Conservation (phyloP, 2,797 vertebrate genomes). For the Acanthurus tractus region DNA sequence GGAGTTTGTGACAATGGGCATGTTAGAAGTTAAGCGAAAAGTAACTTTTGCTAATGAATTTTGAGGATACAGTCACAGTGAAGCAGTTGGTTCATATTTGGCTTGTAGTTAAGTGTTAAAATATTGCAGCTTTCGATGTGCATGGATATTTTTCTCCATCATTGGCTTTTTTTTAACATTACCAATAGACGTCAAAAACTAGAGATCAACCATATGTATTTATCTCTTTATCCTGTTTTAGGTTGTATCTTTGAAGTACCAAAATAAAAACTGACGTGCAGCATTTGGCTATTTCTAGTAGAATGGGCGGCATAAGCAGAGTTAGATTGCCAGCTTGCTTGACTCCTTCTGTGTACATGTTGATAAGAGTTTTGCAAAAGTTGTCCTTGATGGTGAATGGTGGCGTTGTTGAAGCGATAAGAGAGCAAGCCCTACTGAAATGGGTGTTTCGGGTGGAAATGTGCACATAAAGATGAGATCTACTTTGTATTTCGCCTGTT, state of each 20-base stretch:
- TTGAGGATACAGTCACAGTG: background rate
- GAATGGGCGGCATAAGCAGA: conserved; percentile 60
- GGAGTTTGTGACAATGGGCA: background rate
- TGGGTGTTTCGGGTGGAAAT: conserved; percentile 10
- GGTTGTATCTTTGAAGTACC: background rate
- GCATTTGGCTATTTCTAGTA: conserved; percentile 5
- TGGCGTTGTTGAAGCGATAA: conserved; percentile 56
- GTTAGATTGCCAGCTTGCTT: conserved; percentile 72
- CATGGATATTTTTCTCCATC: background rate
- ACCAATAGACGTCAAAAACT: background rate
- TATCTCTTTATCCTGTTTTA: background rate
- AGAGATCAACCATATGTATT: too few relatives aligned
- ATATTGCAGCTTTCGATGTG: background rate
- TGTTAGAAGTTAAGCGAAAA: background rate
- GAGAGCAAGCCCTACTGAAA: conserved; percentile 11
- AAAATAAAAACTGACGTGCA: background rate
- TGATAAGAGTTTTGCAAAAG: conserved; percentile 78
- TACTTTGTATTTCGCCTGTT: background rate
- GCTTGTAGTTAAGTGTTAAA: too few relatives aligned
- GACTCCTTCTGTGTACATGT: conserved; percentile 59
- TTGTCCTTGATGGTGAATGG: conserved; percentile 41
- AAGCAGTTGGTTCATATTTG: background rate
- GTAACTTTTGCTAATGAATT: background rate
- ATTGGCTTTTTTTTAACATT: background rate
- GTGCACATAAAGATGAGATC: background rate